A percentile compares a stretch with the other conserved stretches of the same genome.
phyloP scores from a whole-genome alignment of 2,888 invertebrate genomes.

The Ptychoptera albimana region DNA sequence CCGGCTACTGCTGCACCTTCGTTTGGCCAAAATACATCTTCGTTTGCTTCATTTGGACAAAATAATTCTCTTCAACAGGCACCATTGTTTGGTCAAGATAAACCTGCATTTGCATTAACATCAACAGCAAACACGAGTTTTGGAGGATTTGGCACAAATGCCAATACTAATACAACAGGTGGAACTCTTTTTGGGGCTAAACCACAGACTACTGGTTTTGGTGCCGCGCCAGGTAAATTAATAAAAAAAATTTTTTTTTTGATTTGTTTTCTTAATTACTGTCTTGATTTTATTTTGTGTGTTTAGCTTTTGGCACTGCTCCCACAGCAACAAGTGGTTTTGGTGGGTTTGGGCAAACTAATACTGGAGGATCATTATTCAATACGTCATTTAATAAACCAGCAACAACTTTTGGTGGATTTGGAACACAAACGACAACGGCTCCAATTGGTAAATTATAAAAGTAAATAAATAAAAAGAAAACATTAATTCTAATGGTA shows the following conservation, averaged over 20 bases:
- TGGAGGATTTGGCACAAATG: slow-evolving; percentile 23
- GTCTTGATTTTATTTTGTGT: too few relatives aligned
- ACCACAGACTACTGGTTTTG: slow-evolving; percentile 16
- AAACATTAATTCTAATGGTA: slow-evolving; percentile 7
- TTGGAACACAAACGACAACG: slow-evolving; percentile 29
- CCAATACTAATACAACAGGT: slow-evolving; percentile 30
- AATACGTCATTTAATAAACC: slow-evolving; percentile 28
- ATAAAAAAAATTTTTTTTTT: background rate
- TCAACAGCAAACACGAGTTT: slow-evolving; percentile 23
- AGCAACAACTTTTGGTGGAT: slow-evolving; percentile 39
- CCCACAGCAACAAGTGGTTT: slow-evolving; percentile 29
- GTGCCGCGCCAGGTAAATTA: slow-evolving; percentile 9
- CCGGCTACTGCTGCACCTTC: slow-evolving; percentile 12
- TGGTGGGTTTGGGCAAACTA: slow-evolving; percentile 25
- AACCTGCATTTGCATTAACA: slow-evolving; percentile 23
- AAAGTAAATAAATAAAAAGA: slow-evolving; percentile 10
- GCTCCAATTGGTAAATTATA: slow-evolving; percentile 15
- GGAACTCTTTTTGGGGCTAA: slow-evolving; percentile 17
- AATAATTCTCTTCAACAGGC: slow-evolving; percentile 20
- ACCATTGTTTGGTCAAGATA: slow-evolving; percentile 27
- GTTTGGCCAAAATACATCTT: slow-evolving; percentile 35
- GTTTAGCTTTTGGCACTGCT: slow-evolving; percentile 9
- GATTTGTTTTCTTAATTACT: slow-evolving; percentile 18
- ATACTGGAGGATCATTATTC: slow-evolving; percentile 21
- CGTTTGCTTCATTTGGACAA: slow-evolving; percentile 21